These are phyloP conservation scores for Zoanthus solanderi DNA, from an alignment of 92 coral and sea anemone species.

Conservation along the genomic window DNA sequence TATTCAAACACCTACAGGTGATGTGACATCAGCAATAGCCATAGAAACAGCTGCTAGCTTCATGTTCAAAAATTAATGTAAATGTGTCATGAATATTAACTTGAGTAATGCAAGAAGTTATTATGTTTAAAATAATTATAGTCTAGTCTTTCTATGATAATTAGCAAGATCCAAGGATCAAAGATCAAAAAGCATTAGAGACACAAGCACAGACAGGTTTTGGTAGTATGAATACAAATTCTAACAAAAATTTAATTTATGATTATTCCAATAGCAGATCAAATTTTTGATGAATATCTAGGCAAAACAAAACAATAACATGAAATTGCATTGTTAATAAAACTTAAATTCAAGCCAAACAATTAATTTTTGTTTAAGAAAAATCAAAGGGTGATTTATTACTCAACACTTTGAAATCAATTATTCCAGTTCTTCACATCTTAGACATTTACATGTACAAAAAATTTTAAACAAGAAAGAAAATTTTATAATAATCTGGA, in stretches of 20 bases:
- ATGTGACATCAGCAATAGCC: conserved; percentile 70
- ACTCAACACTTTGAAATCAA: too few species aligned
- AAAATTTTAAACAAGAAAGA: too few species aligned
- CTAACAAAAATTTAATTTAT: not conserved
- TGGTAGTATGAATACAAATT: not conserved
- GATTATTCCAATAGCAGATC: too few species aligned
- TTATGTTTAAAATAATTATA: conserved; percentile 78
- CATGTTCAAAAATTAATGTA: conserved; percentile 35
- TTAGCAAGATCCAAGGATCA: not conserved
- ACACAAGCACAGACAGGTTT: not conserved
- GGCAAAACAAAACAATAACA: too few species aligned
- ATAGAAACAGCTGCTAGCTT: conserved; percentile 81
- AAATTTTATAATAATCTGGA: too few species aligned
- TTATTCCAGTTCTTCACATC: too few species aligned
- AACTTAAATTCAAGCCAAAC: too few species aligned
- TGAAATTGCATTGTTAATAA: too few species aligned
- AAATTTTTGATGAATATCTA: too few species aligned
- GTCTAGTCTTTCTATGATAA: conserved; percentile 16
- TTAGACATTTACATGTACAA: too few species aligned
- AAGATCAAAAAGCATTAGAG: not conserved
- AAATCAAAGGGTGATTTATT: too few species aligned
- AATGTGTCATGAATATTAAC: conserved; percentile 75
- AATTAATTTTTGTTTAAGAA: too few species aligned
- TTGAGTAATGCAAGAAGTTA: conserved; percentile 34
- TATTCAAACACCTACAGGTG: conserved; percentile 72